Evolutionary conservation across 1,140 invertebrate genomes (phyloP), one percentile per base, ranked within the genome.

Genomic region (Gonioctena quinquepunctata): DNA sequence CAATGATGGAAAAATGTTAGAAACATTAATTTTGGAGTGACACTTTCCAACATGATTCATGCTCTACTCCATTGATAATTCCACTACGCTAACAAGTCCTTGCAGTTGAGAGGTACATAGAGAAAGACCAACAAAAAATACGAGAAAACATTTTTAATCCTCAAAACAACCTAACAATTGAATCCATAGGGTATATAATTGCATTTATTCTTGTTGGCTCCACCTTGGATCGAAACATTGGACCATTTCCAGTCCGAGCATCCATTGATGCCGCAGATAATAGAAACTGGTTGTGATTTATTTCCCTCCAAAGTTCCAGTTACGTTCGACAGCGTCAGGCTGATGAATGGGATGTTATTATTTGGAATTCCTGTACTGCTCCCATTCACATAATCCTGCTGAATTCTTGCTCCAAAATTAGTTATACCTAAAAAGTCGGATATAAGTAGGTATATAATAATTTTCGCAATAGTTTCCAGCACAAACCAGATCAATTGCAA

Each of bases 171-270:
- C n/a, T n/a, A 59, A 23, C 56, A 59, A 2, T 59, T 7, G 21
- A 27, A 67, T 67, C 65, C 65, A 11, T 22, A 18, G 1, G 65
- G 65, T 3, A 18, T 33, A n/a, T 57, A 67, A 28, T 56, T 67
- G 21, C 65, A 67, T 3, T 19, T 1, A 19, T 26, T 67, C 2
- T 50, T 18, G 2, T 27, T 23, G 6, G 25, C n/a, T 13, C 52
- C 52, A 3, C 27, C 25, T 7, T n/a, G 4, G 19, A 67, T 57
- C 8, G 19, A n/a, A n/a, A 67, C 26, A 18, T 21, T 27, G 25
- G 66, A 60, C 68, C 68, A 69, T 13, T 19, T 28, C 68, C 68
- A 69, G n/a, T 63, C 60, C 6, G n/a, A 7, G 33, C 68, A 69
- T 4, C 33, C 68, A 4, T 42, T 33, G 4, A 54, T n/a, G 11